Evolutionary conservation across 2,797 vertebrate species (phyloP).

Genomic region (Amniataba percoides): DNA sequence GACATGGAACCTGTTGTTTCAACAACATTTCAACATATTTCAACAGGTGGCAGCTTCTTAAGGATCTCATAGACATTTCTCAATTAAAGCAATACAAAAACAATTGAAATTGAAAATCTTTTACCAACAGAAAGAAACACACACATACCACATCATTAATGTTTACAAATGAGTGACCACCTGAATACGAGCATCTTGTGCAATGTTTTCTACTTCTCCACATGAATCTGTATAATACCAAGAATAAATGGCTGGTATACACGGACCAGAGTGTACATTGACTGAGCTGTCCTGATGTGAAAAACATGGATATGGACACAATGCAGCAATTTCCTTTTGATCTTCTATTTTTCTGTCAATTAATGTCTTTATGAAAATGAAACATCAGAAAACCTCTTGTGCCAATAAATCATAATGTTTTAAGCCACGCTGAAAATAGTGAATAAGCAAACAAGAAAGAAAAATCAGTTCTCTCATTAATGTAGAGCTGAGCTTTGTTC

Average conservation of each 20-base stretch:
- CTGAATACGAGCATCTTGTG: not conserved
- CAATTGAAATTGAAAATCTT: not conserved
- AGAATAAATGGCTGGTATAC: not conserved
- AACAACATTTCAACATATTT: not conserved
- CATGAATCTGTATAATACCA: not conserved
- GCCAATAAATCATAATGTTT: not conserved
- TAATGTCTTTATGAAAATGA: not conserved
- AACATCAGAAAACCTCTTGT: not conserved
- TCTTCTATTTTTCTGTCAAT: too few species aligned
- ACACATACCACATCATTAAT: not conserved
- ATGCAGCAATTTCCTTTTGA: not conserved
- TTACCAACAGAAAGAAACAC: not conserved
- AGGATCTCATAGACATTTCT: not conserved
- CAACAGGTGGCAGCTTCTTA: not conserved
- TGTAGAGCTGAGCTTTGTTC: not conserved
- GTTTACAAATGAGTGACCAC: not conserved
- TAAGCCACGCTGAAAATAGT: not conserved
- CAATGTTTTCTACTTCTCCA: not conserved
- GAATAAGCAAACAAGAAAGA: not conserved
- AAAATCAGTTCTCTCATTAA: not conserved
- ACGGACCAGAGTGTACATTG: not conserved
- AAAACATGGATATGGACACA: not conserved
- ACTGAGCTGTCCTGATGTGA: not conserved
- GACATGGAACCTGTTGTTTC: not conserved
- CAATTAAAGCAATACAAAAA: not conserved